Conservation (phyloP, 2,113 vertebrate genomes). For the Hystrix brachyura region DNA sequence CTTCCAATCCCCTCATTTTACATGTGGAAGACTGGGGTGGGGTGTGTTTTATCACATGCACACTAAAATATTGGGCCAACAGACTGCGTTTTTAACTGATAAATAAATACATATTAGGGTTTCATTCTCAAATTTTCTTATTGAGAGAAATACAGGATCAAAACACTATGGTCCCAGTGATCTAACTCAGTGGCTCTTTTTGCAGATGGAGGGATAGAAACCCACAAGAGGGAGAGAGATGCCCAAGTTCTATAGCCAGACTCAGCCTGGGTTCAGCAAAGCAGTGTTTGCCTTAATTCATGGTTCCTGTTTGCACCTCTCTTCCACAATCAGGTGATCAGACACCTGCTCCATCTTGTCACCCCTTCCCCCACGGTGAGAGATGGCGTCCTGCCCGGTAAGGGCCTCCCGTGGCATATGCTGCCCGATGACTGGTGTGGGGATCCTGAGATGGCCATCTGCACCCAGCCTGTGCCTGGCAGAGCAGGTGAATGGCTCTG, state of each 20-base stretch:
- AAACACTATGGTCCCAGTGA: not conserved
- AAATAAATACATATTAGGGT: not conserved
- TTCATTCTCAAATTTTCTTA: not conserved
- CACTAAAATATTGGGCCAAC: not conserved
- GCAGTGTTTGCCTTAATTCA: not conserved
- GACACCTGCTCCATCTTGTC: not conserved
- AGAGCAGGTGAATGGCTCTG: constrained; percentile 64
- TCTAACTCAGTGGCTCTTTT: not conserved
- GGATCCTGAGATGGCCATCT: not conserved
- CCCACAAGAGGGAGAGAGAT: not conserved
- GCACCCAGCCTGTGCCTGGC: not conserved
- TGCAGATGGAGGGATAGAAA: not conserved
- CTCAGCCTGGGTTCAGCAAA: not conserved
- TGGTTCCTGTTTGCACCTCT: not conserved
- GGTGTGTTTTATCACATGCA: not conserved
- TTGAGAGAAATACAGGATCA: not conserved
- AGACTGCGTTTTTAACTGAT: not conserved
- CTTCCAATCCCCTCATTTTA: not conserved
- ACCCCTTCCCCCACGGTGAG: not conserved
- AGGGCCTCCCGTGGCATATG: not conserved
- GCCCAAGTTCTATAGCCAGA: accelerated
- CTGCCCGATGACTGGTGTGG: not conserved
- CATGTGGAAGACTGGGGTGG: not conserved
- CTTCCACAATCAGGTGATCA: not conserved
- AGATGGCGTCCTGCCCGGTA: not conserved